phyloP scores from a whole-genome alignment of 30 jellyfish, hydroid and myxozoan genomes.

The Pseudorhiza aurosa region DNA sequence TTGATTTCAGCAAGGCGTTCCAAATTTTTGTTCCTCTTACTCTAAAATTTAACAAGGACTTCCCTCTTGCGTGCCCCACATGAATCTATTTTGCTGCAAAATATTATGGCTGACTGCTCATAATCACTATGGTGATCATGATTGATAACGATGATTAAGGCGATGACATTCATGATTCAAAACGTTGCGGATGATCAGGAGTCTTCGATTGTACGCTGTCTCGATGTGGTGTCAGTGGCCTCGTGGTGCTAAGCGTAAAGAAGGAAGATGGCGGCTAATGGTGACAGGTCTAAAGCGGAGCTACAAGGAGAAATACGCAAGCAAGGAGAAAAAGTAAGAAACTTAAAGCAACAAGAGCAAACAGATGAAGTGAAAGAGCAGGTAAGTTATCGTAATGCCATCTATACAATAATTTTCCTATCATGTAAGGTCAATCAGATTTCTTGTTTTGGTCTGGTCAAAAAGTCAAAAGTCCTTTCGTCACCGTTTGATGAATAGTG shows the following conservation, averaged over 20 bases:
- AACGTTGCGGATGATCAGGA: no score
- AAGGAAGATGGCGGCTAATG: conserved; percentile 70
- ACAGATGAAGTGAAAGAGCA: conserved; percentile 78
- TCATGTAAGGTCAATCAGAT: not conserved
- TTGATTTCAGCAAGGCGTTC: not conserved
- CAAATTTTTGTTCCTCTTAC: conserved; percentile 14
- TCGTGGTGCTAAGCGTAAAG: not conserved
- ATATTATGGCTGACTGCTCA: no score
- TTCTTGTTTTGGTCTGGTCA: no score
- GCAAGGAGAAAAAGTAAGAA: conserved; percentile 85
- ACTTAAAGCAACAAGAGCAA: conserved; percentile 60
- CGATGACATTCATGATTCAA: no score
- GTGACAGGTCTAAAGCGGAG: conserved; percentile 66
- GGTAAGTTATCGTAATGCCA: conserved; percentile 52
- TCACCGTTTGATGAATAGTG: no score
- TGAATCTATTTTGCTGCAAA: conserved; percentile 5
- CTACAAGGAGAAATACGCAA: conserved; percentile 71
- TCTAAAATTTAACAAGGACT: conserved; percentile 7
- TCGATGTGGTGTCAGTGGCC: not conserved
- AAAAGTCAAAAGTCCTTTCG: no score
- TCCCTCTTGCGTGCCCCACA: conserved; percentile 12
- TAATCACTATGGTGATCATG: no score
- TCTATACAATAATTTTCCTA: not conserved
- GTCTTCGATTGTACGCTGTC: not conserved
- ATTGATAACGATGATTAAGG: no score